Conservation (phyloP, 2,888 invertebrate genomes). For the Macrosiphum euphorbiae region DNA sequence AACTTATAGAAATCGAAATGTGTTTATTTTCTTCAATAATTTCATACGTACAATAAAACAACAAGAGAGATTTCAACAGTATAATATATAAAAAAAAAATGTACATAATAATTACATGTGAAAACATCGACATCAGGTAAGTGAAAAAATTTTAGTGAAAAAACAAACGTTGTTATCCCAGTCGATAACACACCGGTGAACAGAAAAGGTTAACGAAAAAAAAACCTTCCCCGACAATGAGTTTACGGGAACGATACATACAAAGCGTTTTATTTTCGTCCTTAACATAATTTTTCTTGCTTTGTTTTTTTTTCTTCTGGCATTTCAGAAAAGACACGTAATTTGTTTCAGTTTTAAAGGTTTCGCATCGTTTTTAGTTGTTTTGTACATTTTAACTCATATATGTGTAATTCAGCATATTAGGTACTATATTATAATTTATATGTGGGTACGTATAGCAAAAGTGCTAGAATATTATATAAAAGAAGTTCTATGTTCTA, state of each 20-base stretch:
- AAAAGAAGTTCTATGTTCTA: background rate
- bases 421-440: background rate
- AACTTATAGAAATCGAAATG: background rate
- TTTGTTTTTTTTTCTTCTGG: background rate
- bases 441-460: background rate
- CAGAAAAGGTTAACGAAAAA: slow-evolving; percentile 5
- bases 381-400: background rate
- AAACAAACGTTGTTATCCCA: slow-evolving; percentile 21
- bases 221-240: background rate
- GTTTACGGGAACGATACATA: slow-evolving; percentile 14
- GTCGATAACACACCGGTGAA: slow-evolving; percentile 19
- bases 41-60: background rate
- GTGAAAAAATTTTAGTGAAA: background rate
- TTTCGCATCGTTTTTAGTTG: background rate
- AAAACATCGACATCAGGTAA: background rate
- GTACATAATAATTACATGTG: background rate
- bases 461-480: background rate
- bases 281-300: slow-evolving; percentile 29
- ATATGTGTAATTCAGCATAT: background rate
- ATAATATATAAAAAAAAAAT: background rate
- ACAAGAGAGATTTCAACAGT: background rate
- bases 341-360: slow-evolving; percentile 27
- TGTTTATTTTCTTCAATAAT: background rate
- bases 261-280: slow-evolving; percentile 41
- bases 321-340: slow-evolving; percentile 39